Base-by-base conservation (phyloP, 2,888 invertebrate genomes). In the Shargacucullia verbasci region DNA sequence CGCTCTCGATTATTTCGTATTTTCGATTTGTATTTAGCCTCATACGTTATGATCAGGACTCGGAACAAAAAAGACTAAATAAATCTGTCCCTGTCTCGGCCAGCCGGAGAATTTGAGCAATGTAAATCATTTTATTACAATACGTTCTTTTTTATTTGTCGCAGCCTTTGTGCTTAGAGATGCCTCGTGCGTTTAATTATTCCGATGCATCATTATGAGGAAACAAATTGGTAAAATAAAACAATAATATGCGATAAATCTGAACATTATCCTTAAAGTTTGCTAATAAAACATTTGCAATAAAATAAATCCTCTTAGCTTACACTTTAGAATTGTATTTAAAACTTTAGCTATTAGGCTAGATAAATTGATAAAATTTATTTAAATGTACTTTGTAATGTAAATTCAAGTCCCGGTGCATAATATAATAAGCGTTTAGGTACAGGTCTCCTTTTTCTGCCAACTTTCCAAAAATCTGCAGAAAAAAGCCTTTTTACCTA, bases 71-170 rank as follows among this genome's bases (percentile, higher is more conserved):
- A 89, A 85, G 84, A 76, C 83, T 78, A 90, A 90, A 91, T 89
- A 89, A 90, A 89, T 90, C 87, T 90, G 88, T 92, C 90, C 85
- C 85, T 85, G 87, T 88, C 90, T 86, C 83, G 85, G 84, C 83
- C 84, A 80, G 85, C 86, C 80, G 84, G 84, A 83, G 90, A 92
- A 92, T 91, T 91, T 89, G 88, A 91, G 91, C 86, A 91, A 91
- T 90, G 92, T 92, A 91, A 92, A 91, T 91, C 90, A 91, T 92
- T 92, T 92, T 90, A 92, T 91, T 91, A 90, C 89, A 88, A 88
- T 86, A 78, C 83, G 77, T 85, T 83, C 81, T 88, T 87, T 89
- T 91, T 92, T 90, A 85, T 87, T 87, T 80, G 79, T 77, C 73
- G 86, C 85, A 76, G 83, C 83, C 83, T 90, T 89, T 88, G 87